A percentile compares a stretch with the other conserved stretches of the same genome.
phyloP scores from a whole-genome alignment of 2,888 invertebrate genomes.

The Pediacus dermestoides region DNA sequence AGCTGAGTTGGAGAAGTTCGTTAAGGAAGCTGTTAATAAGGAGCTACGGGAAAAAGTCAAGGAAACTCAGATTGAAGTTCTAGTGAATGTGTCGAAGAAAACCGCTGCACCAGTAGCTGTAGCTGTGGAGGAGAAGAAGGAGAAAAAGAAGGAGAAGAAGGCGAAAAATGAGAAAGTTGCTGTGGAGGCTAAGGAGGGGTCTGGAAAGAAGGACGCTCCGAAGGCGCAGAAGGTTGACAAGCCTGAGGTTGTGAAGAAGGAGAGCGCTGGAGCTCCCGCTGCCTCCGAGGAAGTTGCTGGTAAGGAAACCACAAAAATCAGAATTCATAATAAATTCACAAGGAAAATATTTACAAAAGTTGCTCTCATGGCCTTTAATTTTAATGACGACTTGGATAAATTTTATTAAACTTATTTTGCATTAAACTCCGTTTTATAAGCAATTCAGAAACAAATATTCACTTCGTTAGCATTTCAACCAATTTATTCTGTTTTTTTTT shows the following conservation, averaged over 20 bases:
- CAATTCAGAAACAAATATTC: too few species aligned
- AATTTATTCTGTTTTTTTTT: too few species aligned
- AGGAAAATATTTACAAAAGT: too few species aligned
- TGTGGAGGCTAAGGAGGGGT: constrained; percentile 27
- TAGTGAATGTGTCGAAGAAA: constrained; percentile 30
- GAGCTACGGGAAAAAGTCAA: constrained; percentile 47
- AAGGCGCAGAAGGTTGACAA: constrained; percentile 34
- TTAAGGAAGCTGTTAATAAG: constrained; percentile 53
- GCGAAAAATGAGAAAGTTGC: constrained; percentile 29
- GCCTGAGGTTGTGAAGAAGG: constrained; percentile 10
- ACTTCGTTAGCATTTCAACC: too few species aligned
- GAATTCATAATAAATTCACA: neutral
- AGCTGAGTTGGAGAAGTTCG: constrained; percentile 50
- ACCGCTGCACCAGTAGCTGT: constrained; percentile 14
- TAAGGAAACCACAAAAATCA: constrained; percentile 35
- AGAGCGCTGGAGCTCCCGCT: constrained; percentile 26
- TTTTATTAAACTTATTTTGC: too few species aligned
- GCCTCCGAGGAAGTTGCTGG: constrained; percentile 61
- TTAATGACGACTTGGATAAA: too few species aligned
- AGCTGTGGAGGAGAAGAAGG: constrained; percentile 42
- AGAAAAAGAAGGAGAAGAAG: constrained; percentile 43
- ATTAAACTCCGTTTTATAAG: too few species aligned
- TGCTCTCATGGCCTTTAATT: too few species aligned
- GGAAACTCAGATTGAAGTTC: constrained; percentile 40
- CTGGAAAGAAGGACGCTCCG: constrained; percentile 17